Evolutionary conservation across 2,113 vertebrate species (phyloP).

Genomic region (Channa maculata): DNA sequence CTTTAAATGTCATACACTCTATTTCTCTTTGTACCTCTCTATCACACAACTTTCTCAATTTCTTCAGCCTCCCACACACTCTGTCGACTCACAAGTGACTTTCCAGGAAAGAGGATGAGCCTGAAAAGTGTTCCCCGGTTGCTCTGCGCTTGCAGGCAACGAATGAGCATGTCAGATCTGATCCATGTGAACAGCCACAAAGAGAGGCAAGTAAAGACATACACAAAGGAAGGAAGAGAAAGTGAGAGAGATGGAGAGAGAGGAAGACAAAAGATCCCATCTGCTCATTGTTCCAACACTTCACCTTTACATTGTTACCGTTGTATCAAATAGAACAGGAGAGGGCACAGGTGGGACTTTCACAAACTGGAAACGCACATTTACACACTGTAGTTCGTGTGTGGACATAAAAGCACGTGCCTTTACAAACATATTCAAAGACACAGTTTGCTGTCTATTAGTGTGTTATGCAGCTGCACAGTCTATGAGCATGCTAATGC

Average conservation of each 20-base stretch:
- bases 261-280: conserved; percentile 62
- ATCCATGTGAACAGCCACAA: conserved; percentile 57
- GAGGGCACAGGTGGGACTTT: conserved; percentile 64
- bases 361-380: conserved; percentile 28
- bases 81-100: conserved; percentile 43
- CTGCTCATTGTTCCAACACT: conserved; percentile 72
- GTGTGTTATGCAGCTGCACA: neutral
- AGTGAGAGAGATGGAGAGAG: neutral
- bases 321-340: conserved; percentile 40
- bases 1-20: neutral
- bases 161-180: conserved; percentile 62
- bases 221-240: conserved; percentile 6
- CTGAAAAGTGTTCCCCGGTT: conserved; percentile 58
- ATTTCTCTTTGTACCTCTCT: conserved; percentile 11
- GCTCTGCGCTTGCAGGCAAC: conserved; percentile 53
- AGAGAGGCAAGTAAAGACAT: conserved; percentile 18
- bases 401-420: conserved; percentile 5
- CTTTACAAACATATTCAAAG: conserved; percentile 12
- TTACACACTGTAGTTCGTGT: neutral
- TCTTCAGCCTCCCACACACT: conserved; percentile 34
- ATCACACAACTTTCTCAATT: conserved; percentile 18
- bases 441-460: neutral
- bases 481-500: neutral
- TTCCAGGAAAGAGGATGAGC: conserved; percentile 60
- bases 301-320: conserved; percentile 50